Evolutionary conservation across 2,797 vertebrate genomes (phyloP).

Genomic region (Hirundo rustica): DNA sequence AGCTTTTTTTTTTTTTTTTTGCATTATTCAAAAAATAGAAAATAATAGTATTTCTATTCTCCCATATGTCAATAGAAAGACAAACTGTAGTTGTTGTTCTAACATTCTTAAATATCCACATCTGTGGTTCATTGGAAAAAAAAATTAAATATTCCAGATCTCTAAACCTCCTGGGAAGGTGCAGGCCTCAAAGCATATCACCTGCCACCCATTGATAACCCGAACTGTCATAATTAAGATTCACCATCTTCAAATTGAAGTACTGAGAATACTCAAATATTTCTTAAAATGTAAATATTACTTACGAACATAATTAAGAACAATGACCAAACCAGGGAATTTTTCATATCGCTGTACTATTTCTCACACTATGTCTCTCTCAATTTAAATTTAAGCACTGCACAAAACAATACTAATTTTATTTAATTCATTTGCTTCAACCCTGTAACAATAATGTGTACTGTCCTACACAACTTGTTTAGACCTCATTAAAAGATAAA

Average conservation of each 20-base stretch:
- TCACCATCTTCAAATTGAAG: background rate
- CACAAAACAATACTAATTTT: background rate
- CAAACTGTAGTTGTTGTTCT: background rate
- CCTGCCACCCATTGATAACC: background rate
- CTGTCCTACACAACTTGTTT: background rate
- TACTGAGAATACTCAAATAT: background rate
- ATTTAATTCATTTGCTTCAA: background rate
- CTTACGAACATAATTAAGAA: background rate
- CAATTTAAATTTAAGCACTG: background rate
- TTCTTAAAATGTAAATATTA: background rate
- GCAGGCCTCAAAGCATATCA: background rate
- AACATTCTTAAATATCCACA: background rate
- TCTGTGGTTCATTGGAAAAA: background rate
- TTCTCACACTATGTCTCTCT: background rate
- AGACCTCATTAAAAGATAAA: background rate
- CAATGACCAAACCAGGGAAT: background rate
- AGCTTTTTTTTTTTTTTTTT: background rate
- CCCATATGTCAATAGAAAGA: background rate
- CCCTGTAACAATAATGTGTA: background rate
- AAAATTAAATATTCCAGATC: background rate
- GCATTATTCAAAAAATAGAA: background rate
- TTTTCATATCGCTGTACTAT: background rate
- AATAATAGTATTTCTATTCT: background rate
- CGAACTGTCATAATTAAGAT: background rate
- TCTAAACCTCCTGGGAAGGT: background rate